These are phyloP conservation scores for Linepithema humile DNA, from an alignment of 1,140 invertebrate species.

Conservation along the genomic window DNA sequence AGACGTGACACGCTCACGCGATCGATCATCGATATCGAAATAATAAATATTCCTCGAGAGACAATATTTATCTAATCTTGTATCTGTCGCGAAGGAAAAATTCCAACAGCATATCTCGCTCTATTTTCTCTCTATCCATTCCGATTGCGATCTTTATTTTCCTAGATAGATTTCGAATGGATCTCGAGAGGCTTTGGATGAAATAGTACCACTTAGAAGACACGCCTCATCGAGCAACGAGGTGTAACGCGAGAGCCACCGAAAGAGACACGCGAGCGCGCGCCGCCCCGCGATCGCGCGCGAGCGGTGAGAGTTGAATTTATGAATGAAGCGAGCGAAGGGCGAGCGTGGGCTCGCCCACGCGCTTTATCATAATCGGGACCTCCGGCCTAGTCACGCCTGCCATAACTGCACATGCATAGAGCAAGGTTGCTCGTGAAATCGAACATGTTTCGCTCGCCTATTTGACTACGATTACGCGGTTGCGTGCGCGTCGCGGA, in stretches of 20 bases:
- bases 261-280: slow-evolving; percentile 68
- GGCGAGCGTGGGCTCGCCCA: slow-evolving; percentile 69
- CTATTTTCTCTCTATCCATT: background rate
- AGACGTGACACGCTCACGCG: background rate
- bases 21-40: background rate
- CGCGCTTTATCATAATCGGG: slow-evolving; percentile 73
- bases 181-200: background rate
- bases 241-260: slow-evolving; percentile 67
- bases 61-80: background rate
- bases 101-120: background rate
- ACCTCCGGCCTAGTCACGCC: slow-evolving; percentile 71
- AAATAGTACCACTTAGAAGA: slow-evolving; percentile 12
- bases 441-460: slow-evolving; percentile 38
- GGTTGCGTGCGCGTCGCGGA: slow-evolving; percentile 53
- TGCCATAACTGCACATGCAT: slow-evolving; percentile 68
- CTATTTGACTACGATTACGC: slow-evolving; percentile 43
- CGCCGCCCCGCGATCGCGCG: slow-evolving; percentile 28
- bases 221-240: slow-evolving; percentile 65
- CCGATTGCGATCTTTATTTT: background rate
- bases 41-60: background rate
- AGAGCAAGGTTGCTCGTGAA: slow-evolving; percentile 67
- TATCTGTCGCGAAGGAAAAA: background rate
- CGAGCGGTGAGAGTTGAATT: slow-evolving; percentile 70
- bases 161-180: background rate
- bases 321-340: slow-evolving; percentile 72